Conservation (phyloP, 2,113 vertebrate species). For the Rhegmatorhina hoffmannsi region DNA sequence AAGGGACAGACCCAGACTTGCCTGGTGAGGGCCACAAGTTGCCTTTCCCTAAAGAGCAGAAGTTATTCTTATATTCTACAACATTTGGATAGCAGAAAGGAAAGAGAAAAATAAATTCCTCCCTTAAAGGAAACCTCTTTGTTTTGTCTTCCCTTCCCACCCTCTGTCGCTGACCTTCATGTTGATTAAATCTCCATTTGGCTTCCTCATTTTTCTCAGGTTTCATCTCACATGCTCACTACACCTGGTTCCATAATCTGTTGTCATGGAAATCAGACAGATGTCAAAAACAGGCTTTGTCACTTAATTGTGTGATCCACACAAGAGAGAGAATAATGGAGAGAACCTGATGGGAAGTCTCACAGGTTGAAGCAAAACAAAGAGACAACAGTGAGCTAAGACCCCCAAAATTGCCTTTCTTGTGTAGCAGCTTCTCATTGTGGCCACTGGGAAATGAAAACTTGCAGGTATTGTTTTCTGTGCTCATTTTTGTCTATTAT, state of each 20-base stretch:
- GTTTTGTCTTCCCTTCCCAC: not conserved
- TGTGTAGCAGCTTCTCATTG: not conserved
- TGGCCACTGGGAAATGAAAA: not conserved
- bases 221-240: not conserved
- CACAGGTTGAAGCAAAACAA: slow-evolving; percentile 10
- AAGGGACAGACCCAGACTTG: not conserved
- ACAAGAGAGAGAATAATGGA: not conserved
- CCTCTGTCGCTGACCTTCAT: not conserved
- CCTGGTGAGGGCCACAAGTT: not conserved
- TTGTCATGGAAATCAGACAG: slow-evolving; percentile 75
- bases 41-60: not conserved
- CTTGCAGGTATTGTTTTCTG: not conserved
- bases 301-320: slow-evolving; percentile 47
- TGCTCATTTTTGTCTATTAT: not conserved
- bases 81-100: not conserved
- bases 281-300: slow-evolving; percentile 67
- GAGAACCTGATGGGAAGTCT: slow-evolving; percentile 2
- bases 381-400: not conserved
- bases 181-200: slow-evolving; percentile 53
- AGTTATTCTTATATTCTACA: not conserved
- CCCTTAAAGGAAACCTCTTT: not conserved
- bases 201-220: slow-evolving; percentile 14
- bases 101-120: not conserved
- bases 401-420: not conserved
- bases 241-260: slow-evolving; percentile 61